phyloP scores from a whole-genome alignment of 2,888 invertebrate genomes.

The Himalopsyche kuldschensis region DNA sequence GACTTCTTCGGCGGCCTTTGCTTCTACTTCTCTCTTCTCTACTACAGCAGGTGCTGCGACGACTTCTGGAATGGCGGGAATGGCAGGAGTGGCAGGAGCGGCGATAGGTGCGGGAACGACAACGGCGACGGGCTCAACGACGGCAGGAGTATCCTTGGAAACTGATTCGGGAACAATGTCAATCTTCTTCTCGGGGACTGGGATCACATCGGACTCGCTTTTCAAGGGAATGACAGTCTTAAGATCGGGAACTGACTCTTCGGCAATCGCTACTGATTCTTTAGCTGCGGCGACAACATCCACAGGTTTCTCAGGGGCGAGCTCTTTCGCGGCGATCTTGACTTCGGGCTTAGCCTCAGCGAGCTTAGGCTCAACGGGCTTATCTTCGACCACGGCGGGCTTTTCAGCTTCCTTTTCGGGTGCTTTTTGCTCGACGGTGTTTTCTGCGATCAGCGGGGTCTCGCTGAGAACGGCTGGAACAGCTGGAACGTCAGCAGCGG shows the following conservation, averaged over 20 bases:
- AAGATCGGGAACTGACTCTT: constrained; percentile 44
- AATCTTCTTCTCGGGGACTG: constrained; percentile 49
- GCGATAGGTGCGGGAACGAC: neutral
- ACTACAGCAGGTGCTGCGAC: constrained; percentile 33
- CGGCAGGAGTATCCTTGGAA: constrained; percentile 40
- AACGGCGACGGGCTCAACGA: constrained; percentile 41
- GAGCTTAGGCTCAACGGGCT: constrained; percentile 38
- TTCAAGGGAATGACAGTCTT: constrained; percentile 34
- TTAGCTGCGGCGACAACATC: constrained; percentile 50
- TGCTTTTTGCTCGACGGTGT: constrained; percentile 40
- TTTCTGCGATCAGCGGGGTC: constrained; percentile 39
- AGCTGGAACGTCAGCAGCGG: constrained; percentile 26
- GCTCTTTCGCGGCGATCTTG: constrained; percentile 43
- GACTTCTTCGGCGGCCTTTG: constrained; percentile 43
- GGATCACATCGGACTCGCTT: constrained; percentile 42
- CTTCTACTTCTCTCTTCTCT: constrained; percentile 29
- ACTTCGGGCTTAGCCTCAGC: constrained; percentile 43
- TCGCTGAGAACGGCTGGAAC: constrained; percentile 3
- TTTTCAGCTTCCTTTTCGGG: constrained; percentile 36
- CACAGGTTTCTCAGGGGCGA: constrained; percentile 43
- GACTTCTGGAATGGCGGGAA: constrained; percentile 26
- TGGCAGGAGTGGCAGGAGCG: neutral
- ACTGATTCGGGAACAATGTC: constrained; percentile 47
- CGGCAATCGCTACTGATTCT: constrained; percentile 48
- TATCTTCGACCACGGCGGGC: constrained; percentile 21